Evolutionary conservation across 2,113 vertebrate genomes (phyloP).

Genomic region (Pipa parva): DNA sequence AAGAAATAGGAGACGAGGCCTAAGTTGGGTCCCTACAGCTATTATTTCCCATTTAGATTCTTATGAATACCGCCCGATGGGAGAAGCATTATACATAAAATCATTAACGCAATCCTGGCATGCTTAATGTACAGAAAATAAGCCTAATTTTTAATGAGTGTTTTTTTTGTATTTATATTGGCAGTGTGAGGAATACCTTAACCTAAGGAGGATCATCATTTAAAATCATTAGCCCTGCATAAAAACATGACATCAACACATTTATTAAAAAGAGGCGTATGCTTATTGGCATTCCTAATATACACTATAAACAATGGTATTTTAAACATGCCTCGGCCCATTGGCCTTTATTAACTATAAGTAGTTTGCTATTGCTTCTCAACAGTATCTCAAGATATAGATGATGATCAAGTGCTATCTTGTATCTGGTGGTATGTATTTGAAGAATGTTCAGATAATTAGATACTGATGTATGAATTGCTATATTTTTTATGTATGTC

Average conservation of each 20-base stretch:
- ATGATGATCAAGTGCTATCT: constrained; percentile 6
- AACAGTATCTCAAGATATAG: background rate
- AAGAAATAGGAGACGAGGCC: too few species aligned
- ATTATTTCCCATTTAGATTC: too few species aligned
- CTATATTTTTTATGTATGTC: background rate
- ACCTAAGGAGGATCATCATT: background rate
- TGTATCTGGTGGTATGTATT: background rate
- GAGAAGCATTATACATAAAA: too few species aligned
- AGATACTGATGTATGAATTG: background rate
- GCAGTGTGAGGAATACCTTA: background rate
- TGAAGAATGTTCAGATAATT: constrained; percentile 10
- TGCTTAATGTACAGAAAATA: too few species aligned
- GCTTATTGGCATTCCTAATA: background rate
- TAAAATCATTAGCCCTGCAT: background rate
- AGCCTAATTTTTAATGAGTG: too few species aligned
- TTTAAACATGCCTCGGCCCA: background rate
- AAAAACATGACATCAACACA: background rate
- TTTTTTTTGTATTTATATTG: background rate
- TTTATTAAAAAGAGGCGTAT: background rate
- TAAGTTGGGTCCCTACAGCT: too few species aligned
- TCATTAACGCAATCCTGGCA: too few species aligned
- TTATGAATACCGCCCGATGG: too few species aligned
- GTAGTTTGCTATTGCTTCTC: background rate
- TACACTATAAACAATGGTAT: background rate
- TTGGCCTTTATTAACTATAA: background rate